A percentile compares a stretch with the other conserved stretches of the same genome.
Conservation (phyloP, 2,113 vertebrate genomes). For the Larimichthys crocea region DNA sequence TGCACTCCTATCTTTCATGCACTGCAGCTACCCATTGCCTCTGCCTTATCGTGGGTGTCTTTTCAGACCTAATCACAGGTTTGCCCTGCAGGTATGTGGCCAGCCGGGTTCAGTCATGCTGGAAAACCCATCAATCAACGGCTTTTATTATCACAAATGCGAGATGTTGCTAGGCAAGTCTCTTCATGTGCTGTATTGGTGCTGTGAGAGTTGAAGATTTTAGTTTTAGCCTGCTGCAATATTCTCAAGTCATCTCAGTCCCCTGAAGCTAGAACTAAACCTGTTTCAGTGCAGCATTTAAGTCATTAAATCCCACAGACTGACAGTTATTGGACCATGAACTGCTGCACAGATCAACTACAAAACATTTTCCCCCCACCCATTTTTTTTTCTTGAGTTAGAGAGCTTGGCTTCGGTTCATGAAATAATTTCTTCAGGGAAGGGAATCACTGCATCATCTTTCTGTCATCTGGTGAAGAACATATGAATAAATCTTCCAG, state of each 20-base stretch:
- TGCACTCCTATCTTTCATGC: conserved; percentile 7
- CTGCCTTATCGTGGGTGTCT: conserved; percentile 52
- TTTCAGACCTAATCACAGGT: conserved; percentile 69
- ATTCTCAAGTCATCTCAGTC: conserved; percentile 17
- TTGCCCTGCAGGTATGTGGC: conserved; percentile 75
- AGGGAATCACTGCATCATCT: conserved; percentile 47
- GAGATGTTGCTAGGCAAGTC: conserved; percentile 66
- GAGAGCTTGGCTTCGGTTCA: conserved; percentile 37
- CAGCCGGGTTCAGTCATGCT: conserved; percentile 75
- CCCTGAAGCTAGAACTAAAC: conserved; percentile 29
- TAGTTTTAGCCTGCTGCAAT: not conserved
- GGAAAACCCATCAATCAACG: conserved; percentile 61
- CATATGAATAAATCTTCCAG: conserved; percentile 49
- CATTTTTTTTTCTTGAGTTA: conserved; percentile 13
- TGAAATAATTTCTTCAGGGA: conserved; percentile 44
- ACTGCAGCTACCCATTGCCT: conserved; percentile 30
- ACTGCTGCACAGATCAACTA: conserved; percentile 27
- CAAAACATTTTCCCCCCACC: conserved; percentile 20
- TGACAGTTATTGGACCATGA: conserved; percentile 53
- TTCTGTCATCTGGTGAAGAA: conserved; percentile 53
- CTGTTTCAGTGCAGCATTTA: conserved; percentile 35
- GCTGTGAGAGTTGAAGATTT: conserved; percentile 50
- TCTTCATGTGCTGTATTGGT: conserved; percentile 45
- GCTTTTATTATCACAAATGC: conserved; percentile 54
- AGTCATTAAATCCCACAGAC: conserved; percentile 49